Evolutionary conservation across 2,888 invertebrate genomes (phyloP).

Genomic region (Syrphus vitripennis): DNA sequence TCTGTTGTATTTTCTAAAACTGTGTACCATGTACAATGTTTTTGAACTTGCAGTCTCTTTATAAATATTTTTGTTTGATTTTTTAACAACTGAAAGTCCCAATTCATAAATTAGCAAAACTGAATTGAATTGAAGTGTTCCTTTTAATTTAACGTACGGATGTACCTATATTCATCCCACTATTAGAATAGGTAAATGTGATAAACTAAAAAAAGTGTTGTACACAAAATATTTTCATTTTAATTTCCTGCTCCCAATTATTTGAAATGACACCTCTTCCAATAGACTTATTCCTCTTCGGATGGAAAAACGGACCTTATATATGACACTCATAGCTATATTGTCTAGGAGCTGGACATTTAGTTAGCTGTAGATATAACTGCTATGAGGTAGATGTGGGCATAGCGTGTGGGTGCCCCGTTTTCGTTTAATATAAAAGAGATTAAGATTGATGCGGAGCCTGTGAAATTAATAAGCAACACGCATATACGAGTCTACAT

Average conservation of each 20-base stretch:
- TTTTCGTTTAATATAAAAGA: constrained; percentile 50
- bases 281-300: constrained; percentile 36
- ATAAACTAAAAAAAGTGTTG: too few species aligned
- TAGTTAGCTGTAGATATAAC: constrained; percentile 6
- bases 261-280: constrained; percentile 48
- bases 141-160: too few species aligned
- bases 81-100: too few species aligned
- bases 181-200: too few species aligned
- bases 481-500: constrained; percentile 52
- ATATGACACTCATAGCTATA: constrained; percentile 12
- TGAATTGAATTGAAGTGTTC: too few species aligned
- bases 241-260: constrained; percentile 39
- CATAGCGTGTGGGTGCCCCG: constrained; percentile 51
- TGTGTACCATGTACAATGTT: too few species aligned
- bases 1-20: too few species aligned
- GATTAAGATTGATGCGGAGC: constrained; percentile 69
- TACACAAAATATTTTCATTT: constrained; percentile 29
- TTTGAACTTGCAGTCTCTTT: too few species aligned
- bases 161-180: too few species aligned
- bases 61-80: too few species aligned
- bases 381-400: constrained; percentile 17
- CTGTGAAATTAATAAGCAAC: constrained; percentile 69
- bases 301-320: neutral
- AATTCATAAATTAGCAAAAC: too few species aligned
- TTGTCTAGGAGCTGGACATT: constrained; percentile 32